A percentile compares a stretch with the other conserved stretches of the same genome.
These are phyloP conservation scores for Petaurus breviceps DNA, from an alignment of 2,113 vertebrate species.

Conservation along the genomic window DNA sequence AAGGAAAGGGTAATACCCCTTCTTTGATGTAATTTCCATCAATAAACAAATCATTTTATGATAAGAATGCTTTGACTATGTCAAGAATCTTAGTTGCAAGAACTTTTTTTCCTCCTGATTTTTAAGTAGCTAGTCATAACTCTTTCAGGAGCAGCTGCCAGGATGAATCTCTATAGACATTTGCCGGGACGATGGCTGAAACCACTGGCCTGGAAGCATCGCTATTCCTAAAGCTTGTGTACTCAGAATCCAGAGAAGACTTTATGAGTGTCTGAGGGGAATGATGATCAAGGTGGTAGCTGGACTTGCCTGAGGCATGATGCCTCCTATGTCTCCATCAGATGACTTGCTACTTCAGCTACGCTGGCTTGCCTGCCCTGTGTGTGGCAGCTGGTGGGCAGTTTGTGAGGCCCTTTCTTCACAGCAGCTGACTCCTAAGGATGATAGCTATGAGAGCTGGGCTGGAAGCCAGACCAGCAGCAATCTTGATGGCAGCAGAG, in stretches of 20 bases:
- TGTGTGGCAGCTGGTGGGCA: too few species aligned
- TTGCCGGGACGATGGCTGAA: too few species aligned
- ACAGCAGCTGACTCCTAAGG: too few species aligned
- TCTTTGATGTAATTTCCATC: background rate
- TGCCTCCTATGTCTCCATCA: too few species aligned
- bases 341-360: too few species aligned
- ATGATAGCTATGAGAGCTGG: too few species aligned
- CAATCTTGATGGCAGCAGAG: too few species aligned
- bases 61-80: background rate
- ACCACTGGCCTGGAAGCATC: background rate
- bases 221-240: background rate
- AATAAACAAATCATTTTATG: background rate
- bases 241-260: background rate
- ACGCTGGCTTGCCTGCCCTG: too few species aligned
- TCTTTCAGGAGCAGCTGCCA: background rate
- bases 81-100: too few species aligned
- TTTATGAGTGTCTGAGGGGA: background rate
- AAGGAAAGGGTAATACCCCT: background rate
- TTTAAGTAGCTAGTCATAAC: background rate
- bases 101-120: background rate
- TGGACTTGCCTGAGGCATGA: background rate
- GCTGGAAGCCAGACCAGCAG: too few species aligned
- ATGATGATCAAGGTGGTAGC: background rate
- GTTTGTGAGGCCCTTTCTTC: too few species aligned
- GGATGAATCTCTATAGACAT: background rate